Conservation (phyloP, 1,140 invertebrate species). For the Caenorhabditis elegans region WBcel235 BX284606.5:11827001-11827500, state of each 20-base stretch:
- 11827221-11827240: conserved; percentile 53
- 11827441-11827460: no score
- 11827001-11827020: conserved; percentile 73
- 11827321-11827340: conserved; percentile 51
- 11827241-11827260: conserved; percentile 60
- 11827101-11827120: neutral
- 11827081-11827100: neutral
- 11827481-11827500: no score
- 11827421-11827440: no score
- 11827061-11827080: neutral
- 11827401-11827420: no score
- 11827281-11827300: conserved; percentile 64
- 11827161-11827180: conserved; percentile 38
- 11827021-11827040: conserved; percentile 67
- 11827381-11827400: no score
- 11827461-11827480: no score
- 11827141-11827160: neutral
- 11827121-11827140: neutral
- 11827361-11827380: no score
- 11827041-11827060: conserved; percentile 36
- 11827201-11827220: conserved; percentile 46
- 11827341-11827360: neutral
- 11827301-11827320: conserved; percentile 60
- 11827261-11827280: conserved; percentile 61
- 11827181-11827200: conserved; percentile 48